Base-by-base conservation (phyloP, 2,797 vertebrate species). In the Alcedo quadribrachys region DNA sequence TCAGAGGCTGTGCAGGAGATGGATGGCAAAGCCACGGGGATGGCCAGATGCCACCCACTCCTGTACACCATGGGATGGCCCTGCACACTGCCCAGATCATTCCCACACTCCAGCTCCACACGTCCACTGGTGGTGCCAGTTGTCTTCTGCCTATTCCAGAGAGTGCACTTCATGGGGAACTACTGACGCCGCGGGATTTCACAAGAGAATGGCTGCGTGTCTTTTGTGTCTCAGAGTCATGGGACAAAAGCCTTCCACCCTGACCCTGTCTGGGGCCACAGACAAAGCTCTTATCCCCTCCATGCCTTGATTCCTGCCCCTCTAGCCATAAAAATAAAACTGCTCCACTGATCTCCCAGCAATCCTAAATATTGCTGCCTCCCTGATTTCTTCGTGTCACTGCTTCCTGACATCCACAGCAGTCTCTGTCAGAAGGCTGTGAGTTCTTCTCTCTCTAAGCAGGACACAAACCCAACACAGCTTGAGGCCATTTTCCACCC, bases 101-200 rank as follows among this genome's bases (percentile, higher is more conserved):
- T 2, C 54, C 20, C 18, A 1, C 3, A 2, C 43, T 48, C 37
- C 58, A 13, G 17, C 32, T 35, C 54, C 50, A 4, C 21, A 0
- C 10, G 22, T 5, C 37, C 65, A 45, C 7, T 0, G 21, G 11
- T 8, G 3, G 1, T 6, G 43, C 12, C 2, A 2, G 37, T 19
- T 19, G 6, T 17, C 57, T 63, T n/a, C 80, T 40, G 28, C 5
- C 53, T 8, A 20, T 42, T 27, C 69, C 11, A 11, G 50, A 28
- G 19, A 63, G 28, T 0, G 20, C 30, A 12, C 73, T 8, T 58
- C 9, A 33, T 20, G 48, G 60, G 87, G 77, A 65, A 60, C 71
- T 48, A 11, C 40, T 7, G 37, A 10, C 2, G 3, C 54, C 54
- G 7, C 5, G 1, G 73, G 54, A 67, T 94, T 90, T 82, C 90